A percentile compares a stretch with the other conserved stretches of the same genome.
Conservation (phyloP, 2,113 vertebrate genomes). For the Otocyon megalotis region DNA sequence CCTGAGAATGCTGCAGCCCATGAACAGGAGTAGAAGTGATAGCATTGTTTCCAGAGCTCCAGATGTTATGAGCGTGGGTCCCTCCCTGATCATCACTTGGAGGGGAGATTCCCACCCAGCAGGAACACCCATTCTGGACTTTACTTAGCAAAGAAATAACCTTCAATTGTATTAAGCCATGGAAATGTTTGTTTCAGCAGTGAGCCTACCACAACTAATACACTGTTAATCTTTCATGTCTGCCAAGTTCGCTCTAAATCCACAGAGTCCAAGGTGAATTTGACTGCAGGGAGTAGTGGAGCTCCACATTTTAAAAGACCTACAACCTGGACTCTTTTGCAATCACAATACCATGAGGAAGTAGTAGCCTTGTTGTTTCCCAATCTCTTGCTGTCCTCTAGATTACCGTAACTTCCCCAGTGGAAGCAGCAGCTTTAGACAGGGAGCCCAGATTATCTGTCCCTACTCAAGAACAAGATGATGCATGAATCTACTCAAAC, state of each 20-base stretch:
- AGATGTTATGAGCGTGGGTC: not conserved
- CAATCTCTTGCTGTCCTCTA: not conserved
- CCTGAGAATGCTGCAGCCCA: not conserved
- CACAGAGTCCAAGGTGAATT: not conserved
- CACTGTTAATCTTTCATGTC: not conserved
- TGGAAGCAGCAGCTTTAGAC: not conserved
- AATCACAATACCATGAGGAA: not conserved
- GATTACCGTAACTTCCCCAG: not conserved
- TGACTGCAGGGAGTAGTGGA: not conserved
- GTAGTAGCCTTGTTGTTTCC: not conserved
- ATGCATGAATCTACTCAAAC: not conserved
- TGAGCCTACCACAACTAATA: not conserved
- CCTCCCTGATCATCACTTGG: not conserved
- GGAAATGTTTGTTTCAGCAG: not conserved
- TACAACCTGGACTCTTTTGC: not conserved
- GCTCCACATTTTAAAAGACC: not conserved
- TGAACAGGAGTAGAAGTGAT: not conserved
- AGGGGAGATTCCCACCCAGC: not conserved
- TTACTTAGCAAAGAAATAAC: not conserved
- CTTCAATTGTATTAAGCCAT: not conserved
- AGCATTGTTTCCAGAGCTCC: not conserved
- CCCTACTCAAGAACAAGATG: not conserved
- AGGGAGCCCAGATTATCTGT: not conserved
- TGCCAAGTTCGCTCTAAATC: not conserved
- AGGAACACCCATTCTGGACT: not conserved